Base-by-base conservation (phyloP, 2,797 vertebrate species). In the Brachyalestes nurse region DNA sequence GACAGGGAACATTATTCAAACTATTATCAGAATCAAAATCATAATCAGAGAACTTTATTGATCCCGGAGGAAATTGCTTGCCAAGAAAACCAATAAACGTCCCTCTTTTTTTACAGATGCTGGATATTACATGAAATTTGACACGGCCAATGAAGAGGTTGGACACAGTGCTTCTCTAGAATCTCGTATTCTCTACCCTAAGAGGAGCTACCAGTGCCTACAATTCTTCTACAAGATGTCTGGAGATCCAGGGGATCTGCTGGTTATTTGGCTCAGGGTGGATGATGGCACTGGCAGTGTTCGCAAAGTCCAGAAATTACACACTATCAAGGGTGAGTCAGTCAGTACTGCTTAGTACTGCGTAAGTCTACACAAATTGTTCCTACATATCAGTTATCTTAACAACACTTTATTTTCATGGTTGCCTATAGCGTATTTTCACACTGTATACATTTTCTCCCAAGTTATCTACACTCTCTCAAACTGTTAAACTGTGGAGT, bases 141-240 rank as follows among this genome's bases (percentile, higher is more conserved):
- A 85, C 83, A 95, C 94, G 0, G 89, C 86, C 5, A 82, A 80
- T 0, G 95, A 94, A 14, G 2, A 0, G 0, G 70, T 2, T 6
- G 93, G 91, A 25, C 90, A 86, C 72, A 94, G 89, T 2, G 95
- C 96, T 21, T 0, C 96, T 77, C 88, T 98, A 55, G 96, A 98
- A 88, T 97, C 96, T 4, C 92, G 96, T 14, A 95, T 97, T 83
- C 95, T 97, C 25, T 97, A 96, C 65, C 97, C 97, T 0, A 95
- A 92, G 82, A 95, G 94, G 86, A 91, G 84, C 5, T 87, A 95
- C 51, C 96, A 97, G 86, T 98, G 97, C 65, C 93, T 98, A 71
- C 94, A 97, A 86, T 97, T 98, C 87, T 98, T 97, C 91, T 97
- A 97, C 19, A 96, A 88, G 89, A 96, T 94, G 89, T 93, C 90